Conservation (phyloP, 2,113 vertebrate species). For the Periophthalmodon schlosseri region DNA sequence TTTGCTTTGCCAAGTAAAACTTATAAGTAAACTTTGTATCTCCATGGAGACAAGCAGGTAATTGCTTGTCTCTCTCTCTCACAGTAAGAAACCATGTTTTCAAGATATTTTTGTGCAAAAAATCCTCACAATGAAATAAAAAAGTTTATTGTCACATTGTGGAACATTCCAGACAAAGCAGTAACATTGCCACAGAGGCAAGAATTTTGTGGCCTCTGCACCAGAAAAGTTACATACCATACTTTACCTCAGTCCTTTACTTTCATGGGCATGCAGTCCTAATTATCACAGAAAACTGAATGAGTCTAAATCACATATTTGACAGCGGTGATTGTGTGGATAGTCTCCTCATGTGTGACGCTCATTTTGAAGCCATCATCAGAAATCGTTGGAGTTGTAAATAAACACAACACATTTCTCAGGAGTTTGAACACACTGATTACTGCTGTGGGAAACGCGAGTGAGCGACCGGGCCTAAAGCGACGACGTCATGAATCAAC, state of each 20-base stretch:
- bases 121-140: no score
- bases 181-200: no score
- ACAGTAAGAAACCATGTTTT: no score
- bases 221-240: not conserved
- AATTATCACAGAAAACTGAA: constrained; percentile 27
- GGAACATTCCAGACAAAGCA: not conserved
- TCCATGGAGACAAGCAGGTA: no score
- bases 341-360: constrained; percentile 21
- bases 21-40: no score
- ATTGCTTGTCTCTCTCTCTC: no score
- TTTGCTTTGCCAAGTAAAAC: no score
- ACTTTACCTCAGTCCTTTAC: not conserved
- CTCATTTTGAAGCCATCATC: constrained; percentile 51
- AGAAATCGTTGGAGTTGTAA: constrained; percentile 46
- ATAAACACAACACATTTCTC: constrained; percentile 40
- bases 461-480: constrained; percentile 27
- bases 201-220: no score
- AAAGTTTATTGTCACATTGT: not conserved
- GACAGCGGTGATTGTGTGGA: constrained; percentile 15
- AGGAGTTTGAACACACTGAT: constrained; percentile 28
- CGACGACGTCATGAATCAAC: constrained; percentile 34
- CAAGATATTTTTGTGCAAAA: no score
- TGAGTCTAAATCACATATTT: constrained; percentile 14
- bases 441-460: constrained; percentile 24
- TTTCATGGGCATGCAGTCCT: not conserved